Conservation (phyloP, 2,113 vertebrate genomes). For the Bufo bufo region DNA sequence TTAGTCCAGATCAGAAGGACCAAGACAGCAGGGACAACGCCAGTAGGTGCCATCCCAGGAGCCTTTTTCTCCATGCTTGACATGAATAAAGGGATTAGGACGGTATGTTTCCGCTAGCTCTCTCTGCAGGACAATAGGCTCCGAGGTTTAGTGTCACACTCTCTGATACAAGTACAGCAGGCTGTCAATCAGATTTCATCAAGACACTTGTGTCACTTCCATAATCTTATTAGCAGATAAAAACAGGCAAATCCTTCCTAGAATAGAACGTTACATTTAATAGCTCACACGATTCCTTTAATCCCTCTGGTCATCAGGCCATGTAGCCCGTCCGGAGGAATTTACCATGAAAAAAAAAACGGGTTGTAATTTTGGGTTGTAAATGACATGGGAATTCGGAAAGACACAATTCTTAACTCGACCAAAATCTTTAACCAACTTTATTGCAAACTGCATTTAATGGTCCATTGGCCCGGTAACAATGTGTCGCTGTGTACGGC, state of each 20-base stretch:
- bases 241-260: slow-evolving; percentile 83
- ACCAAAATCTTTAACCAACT: slow-evolving; percentile 57
- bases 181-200: slow-evolving; percentile 89
- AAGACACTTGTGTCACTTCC: slow-evolving; percentile 85
- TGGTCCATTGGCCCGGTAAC: slow-evolving; percentile 41
- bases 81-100: slow-evolving; percentile 99
- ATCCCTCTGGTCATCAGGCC: slow-evolving; percentile 67
- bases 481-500: slow-evolving; percentile 41
- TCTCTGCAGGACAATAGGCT: slow-evolving; percentile 89
- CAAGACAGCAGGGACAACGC: slow-evolving; percentile 79
- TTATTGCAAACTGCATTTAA: slow-evolving; percentile 58
- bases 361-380: slow-evolving; percentile 39
- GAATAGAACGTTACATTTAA: slow-evolving; percentile 83
- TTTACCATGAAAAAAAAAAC: slow-evolving; percentile 47
- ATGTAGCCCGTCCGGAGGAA: slow-evolving; percentile 62
- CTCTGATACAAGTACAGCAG: slow-evolving; percentile 96
- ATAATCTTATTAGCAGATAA: slow-evolving; percentile 98
- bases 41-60: slow-evolving; percentile 79
- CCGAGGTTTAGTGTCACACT: slow-evolving; percentile 89
- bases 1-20: slow-evolving; percentile 54
- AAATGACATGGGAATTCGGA: slow-evolving; percentile 57
- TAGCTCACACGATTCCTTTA: slow-evolving; percentile 69
- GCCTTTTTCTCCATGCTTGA: slow-evolving; percentile 86
- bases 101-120: slow-evolving; percentile 94
- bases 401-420: slow-evolving; percentile 33